These are phyloP conservation scores for Petrocephalus zakoni DNA, from an alignment of 2,113 vertebrate genomes.

Conservation along the genomic window DNA sequence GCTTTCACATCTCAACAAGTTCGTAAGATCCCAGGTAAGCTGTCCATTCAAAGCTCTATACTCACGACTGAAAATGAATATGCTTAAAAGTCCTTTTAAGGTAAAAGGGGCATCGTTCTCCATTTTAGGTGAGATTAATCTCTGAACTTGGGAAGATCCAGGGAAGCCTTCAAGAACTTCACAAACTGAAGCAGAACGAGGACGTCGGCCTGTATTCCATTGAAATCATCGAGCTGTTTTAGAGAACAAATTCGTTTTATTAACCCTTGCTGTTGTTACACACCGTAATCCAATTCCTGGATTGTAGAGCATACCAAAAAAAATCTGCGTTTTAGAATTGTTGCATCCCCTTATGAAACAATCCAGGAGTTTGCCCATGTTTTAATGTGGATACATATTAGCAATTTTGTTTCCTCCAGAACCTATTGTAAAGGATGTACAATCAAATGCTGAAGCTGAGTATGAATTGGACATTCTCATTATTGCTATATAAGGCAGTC, in stretches of 20 bases:
- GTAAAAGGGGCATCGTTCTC: neutral
- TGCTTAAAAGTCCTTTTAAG: neutral
- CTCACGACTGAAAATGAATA: neutral
- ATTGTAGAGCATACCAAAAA: neutral
- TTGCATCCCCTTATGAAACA: neutral
- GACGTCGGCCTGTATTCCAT: slow-evolving; percentile 77
- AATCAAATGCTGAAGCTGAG: neutral
- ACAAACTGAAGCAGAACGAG: slow-evolving; percentile 60
- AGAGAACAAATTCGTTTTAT: slow-evolving; percentile 51
- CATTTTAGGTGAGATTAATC: slow-evolving; percentile 72
- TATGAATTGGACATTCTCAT: neutral
- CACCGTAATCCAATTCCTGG: slow-evolving; percentile 12
- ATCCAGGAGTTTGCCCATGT: neutral
- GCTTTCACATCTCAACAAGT: slow-evolving; percentile 72
- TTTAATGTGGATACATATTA: neutral
- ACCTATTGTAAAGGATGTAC: neutral
- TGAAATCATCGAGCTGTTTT: slow-evolving; percentile 86
- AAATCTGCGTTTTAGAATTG: neutral
- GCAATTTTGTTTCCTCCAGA: neutral
- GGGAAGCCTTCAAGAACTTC: slow-evolving; percentile 74
- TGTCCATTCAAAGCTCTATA: neutral
- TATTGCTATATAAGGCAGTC: neutral
- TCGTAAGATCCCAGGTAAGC: slow-evolving; percentile 80
- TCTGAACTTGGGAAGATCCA: slow-evolving; percentile 90
- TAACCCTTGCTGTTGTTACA: slow-evolving; percentile 32